A percentile compares a stretch with the other conserved stretches of the same genome.
Evolutionary conservation across 2,888 invertebrate genomes (phyloP).

Genomic region (Acanthoscelides obtectus): DNA sequence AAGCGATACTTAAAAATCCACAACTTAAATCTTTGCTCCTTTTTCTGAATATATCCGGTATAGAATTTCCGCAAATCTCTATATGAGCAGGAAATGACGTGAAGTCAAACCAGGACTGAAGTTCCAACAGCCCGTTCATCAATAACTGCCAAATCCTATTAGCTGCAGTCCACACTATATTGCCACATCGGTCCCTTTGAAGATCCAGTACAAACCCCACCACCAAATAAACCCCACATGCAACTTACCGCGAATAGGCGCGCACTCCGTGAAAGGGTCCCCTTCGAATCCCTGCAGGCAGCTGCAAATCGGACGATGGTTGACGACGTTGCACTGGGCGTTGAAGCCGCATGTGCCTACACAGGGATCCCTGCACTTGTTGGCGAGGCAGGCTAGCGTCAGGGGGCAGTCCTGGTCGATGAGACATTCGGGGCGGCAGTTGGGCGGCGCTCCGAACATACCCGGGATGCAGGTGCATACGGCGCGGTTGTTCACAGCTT

Average conservation of each 20-base stretch:
- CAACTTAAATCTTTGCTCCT: too few relatives aligned
- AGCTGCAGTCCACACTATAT: not conserved
- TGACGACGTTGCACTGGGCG: conserved; percentile 67
- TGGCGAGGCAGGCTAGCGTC: conserved; percentile 65
- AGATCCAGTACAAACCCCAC: not conserved
- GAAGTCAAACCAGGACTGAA: too few relatives aligned
- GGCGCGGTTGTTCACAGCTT: conserved; percentile 58
- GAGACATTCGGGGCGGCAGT: conserved; percentile 72
- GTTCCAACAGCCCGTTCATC: too few relatives aligned
- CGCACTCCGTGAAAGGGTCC: conserved; percentile 75
- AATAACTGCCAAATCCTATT: too few relatives aligned
- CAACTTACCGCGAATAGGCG: conserved; percentile 48
- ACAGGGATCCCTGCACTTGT: conserved; percentile 73
- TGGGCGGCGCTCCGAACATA: conserved; percentile 74
- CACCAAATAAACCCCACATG: conserved; percentile 6
- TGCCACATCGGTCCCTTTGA: not conserved
- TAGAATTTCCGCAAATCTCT: too few relatives aligned
- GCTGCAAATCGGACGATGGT: conserved; percentile 71
- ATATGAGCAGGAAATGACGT: too few relatives aligned
- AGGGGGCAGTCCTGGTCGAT: conserved; percentile 76
- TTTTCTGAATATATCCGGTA: too few relatives aligned
- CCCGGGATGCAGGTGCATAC: conserved; percentile 70
- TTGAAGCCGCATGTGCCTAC: conserved; percentile 72
- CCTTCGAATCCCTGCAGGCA: conserved; percentile 72
- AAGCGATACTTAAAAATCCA: too few relatives aligned